Conservation (phyloP, 2,888 invertebrate species). For the Oxyteleia sp. region DNA sequence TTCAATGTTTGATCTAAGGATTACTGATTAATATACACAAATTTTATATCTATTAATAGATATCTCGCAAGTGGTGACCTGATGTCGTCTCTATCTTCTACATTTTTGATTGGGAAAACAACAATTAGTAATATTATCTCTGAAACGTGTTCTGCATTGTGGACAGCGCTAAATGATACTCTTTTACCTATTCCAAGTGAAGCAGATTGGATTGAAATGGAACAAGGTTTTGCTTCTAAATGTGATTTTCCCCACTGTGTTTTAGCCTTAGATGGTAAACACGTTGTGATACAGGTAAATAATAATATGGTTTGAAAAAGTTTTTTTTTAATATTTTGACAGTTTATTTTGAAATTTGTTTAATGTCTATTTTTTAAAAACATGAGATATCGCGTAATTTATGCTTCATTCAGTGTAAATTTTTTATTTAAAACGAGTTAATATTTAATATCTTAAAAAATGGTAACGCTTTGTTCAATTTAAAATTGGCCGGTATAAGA, state of each 20-base stretch:
- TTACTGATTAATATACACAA: background rate
- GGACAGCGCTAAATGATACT: background rate
- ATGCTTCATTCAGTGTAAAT: too few species aligned
- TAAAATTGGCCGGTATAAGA: too few species aligned
- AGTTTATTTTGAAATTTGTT: too few species aligned
- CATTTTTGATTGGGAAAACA: background rate
- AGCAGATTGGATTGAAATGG: slow-evolving; percentile 4
- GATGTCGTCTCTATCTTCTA: background rate
- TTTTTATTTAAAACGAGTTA: too few species aligned
- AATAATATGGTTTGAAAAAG: background rate
- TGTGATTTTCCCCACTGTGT: slow-evolving; percentile 25
- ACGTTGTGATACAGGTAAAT: slow-evolving; percentile 10
- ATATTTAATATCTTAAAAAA: too few species aligned
- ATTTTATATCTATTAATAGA: background rate
- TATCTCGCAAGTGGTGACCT: slow-evolving; percentile 13
- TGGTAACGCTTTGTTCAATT: too few species aligned
- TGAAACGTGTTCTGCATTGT: slow-evolving; percentile 9
- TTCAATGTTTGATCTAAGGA: too few species aligned
- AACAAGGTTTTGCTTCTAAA: slow-evolving; percentile 1
- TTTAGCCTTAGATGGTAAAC: slow-evolving; percentile 8
- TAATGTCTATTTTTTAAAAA: too few species aligned
- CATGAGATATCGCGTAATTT: too few species aligned
- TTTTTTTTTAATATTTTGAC: too few species aligned
- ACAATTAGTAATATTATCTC: slow-evolving; percentile 14
- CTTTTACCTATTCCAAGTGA: background rate